These are phyloP conservation scores for Lepidothrix coronata DNA, from an alignment of 2,113 vertebrate genomes.

Conservation along the genomic window DNA sequence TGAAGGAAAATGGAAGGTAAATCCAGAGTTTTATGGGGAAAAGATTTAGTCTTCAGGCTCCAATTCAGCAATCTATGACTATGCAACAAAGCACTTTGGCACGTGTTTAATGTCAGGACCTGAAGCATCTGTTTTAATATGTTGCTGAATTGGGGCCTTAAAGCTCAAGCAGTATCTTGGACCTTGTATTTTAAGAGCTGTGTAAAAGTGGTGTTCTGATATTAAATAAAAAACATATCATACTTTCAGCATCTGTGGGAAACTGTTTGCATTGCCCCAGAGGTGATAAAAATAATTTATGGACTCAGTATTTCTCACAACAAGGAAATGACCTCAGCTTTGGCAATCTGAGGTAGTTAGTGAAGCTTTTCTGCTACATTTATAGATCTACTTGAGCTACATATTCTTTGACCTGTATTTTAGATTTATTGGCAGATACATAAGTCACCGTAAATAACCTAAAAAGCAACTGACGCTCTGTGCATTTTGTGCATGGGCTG, in stretches of 20 bases:
- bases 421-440: conserved; percentile 80
- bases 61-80: neutral
- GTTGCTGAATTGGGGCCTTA: conserved; percentile 41
- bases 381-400: conserved; percentile 78
- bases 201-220: conserved; percentile 63
- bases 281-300: conserved; percentile 80
- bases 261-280: conserved; percentile 74
- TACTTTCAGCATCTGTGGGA: conserved; percentile 72
- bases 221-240: conserved; percentile 61
- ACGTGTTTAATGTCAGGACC: conserved; percentile 42
- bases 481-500: conserved; percentile 63
- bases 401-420: conserved; percentile 77
- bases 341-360: conserved; percentile 73
- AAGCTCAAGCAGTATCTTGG: conserved; percentile 37
- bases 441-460: conserved; percentile 77
- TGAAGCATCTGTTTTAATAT: conserved; percentile 45
- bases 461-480: conserved; percentile 73
- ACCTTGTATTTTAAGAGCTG: conserved; percentile 39
- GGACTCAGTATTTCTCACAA: conserved; percentile 71
- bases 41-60: neutral
- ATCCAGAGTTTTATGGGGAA: neutral
- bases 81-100: conserved; percentile 31
- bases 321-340: conserved; percentile 79
- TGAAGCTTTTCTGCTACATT: conserved; percentile 75
- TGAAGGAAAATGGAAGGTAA: neutral